Base-by-base conservation (phyloP, 2,113 vertebrate genomes). In the Paraplagusia blochii region DNA sequence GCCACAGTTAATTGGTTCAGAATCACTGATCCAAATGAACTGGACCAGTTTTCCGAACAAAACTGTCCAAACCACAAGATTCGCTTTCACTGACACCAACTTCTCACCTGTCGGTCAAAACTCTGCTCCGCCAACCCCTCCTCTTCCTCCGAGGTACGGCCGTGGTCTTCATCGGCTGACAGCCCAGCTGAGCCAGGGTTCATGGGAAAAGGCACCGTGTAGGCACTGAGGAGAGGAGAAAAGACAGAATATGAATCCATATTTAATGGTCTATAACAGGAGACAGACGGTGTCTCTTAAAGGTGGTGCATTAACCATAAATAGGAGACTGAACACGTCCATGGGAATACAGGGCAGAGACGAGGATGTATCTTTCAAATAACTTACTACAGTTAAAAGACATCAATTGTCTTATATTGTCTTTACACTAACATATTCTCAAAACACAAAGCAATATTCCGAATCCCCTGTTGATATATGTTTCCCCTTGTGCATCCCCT, bases 121-220 rank as follows among this genome's bases (percentile, higher is more conserved):
- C 82, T 87, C 59, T 90, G 60, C 56, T 96, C 94, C 14, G 69
- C 77, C 0, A 46, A 68, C n/a, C 88, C 84, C 16, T 95, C 94
- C 0, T 98, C 95, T 1, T 96, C 95, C 84, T 95, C 97, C 1
- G 97, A 99, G 76, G 94, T 97, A 9, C 90, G 92, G 1, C 89
- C 90, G 2, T 93, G 92, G 65, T 98, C 96, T 61, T 96, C 97
- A 1, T 98, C 95, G 0, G 91, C 91, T 34, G 83, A 80, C 3
- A 89, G 84, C 38, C 69, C 75, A 6, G 74, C 74, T 1, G 92
- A 87, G 58, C 91, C 56, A 0, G 91, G 79, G 64, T 90, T 94
- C 50, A 95, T 87, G 38, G 93, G 95, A 84, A 95, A 97, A 29
- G 95, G 95, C 82, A 98, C 97, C 0, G 95, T 97, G 83, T 99